phyloP scores from a whole-genome alignment of 2,888 invertebrate species.

The Mesorhabditis spiculigera region DNA sequence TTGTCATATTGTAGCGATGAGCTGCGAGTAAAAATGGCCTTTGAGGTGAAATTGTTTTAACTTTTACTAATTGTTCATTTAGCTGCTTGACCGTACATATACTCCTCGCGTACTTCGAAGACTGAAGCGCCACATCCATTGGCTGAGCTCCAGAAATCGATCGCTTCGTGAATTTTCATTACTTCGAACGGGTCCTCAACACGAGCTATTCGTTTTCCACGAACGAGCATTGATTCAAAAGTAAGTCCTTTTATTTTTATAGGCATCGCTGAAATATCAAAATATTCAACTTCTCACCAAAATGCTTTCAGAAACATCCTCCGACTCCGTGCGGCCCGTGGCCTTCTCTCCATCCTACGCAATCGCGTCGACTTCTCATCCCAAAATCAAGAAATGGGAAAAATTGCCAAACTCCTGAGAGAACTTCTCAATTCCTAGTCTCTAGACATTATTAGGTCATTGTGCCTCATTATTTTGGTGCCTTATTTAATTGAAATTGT shows the following conservation, averaged over 20 bases:
- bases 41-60: not conserved
- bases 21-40: not conserved
- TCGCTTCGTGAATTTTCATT: not conserved
- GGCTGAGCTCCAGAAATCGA: not conserved
- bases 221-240: not conserved
- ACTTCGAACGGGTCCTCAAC: not conserved
- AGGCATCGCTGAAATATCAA: too few species aligned
- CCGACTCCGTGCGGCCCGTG: not conserved
- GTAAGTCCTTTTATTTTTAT: not conserved
- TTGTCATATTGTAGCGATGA: not conserved
- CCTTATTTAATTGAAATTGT: too few species aligned
- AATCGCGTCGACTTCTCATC: too few species aligned
- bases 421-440: too few species aligned
- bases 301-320: not conserved
- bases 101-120: not conserved
- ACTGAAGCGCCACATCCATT: not conserved
- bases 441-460: too few species aligned
- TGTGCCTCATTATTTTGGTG: too few species aligned
- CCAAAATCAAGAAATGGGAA: too few species aligned
- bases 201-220: not conserved
- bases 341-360: not conserved
- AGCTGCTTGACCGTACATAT: not conserved
- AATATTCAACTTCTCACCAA: not conserved
- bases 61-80: not conserved
- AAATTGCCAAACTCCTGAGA: too few species aligned